phyloP scores from a whole-genome alignment of 2,888 invertebrate genomes.

The Empis stercorea region DNA sequence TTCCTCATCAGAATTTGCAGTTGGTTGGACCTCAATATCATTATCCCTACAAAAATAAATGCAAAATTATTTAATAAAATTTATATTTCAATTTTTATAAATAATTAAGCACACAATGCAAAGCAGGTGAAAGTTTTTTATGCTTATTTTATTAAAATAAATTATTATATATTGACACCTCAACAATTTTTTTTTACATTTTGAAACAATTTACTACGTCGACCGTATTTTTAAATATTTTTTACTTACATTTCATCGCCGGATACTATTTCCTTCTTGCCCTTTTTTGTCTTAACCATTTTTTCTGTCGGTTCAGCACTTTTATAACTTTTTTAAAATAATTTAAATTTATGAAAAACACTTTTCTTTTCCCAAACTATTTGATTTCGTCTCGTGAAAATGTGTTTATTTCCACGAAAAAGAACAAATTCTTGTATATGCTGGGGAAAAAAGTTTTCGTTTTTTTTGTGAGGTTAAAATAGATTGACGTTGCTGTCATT shows the following conservation, averaged over 20 bases:
- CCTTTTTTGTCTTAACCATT: slow-evolving; percentile 75
- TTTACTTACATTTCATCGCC: slow-evolving; percentile 59
- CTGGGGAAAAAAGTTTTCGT: no score
- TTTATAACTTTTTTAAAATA: slow-evolving; percentile 17
- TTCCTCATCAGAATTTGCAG: slow-evolving; percentile 35
- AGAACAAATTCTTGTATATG: no score
- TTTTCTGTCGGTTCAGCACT: slow-evolving; percentile 34
- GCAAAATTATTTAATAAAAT: not conserved
- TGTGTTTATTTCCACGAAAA: no score
- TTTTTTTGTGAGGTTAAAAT: no score
- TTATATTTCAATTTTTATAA: no score
- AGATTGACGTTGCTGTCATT: no score
- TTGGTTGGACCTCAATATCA: slow-evolving; percentile 33
- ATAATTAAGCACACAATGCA: no score
- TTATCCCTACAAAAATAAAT: slow-evolving; percentile 43
- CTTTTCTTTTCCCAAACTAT: no score
- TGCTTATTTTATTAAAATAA: slow-evolving; percentile 2
- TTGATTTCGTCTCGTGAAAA: no score
- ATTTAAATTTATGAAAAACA: no score
- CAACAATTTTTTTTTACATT: slow-evolving; percentile 1
- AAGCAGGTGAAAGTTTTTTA: not conserved
- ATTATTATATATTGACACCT: slow-evolving; percentile 4
- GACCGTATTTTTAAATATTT: slow-evolving; percentile 28
- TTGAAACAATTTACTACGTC: not conserved
- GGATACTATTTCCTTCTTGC: slow-evolving; percentile 60